These are phyloP conservation scores for Paracyclopina nana DNA, from an alignment of 1,140 invertebrate species.

Conservation along the genomic window DNA sequence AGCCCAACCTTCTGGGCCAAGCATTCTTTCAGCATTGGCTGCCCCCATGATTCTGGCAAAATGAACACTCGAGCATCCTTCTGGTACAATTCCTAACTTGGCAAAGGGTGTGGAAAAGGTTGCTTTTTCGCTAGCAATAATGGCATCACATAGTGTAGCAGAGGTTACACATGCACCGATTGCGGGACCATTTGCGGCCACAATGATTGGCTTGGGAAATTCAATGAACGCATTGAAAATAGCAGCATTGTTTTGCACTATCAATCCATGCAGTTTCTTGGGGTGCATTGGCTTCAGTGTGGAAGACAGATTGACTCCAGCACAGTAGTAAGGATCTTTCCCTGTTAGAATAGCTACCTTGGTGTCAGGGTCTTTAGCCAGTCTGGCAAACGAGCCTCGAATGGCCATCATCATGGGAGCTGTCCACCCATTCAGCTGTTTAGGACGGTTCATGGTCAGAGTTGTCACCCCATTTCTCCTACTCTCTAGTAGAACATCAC, in stretches of 20 bases:
- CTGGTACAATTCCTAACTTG: conserved; percentile 5
- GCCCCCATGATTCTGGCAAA: conserved; percentile 7
- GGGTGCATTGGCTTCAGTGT: conserved; percentile 12
- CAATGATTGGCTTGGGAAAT: conserved; percentile 15
- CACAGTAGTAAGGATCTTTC: conserved; percentile 14
- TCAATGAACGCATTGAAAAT: conserved; percentile 12
- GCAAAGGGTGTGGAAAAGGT: conserved; percentile 11
- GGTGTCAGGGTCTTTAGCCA: conserved; percentile 3
- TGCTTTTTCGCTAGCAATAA: conserved; percentile 9
- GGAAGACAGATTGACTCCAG: conserved; percentile 9
- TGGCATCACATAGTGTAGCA: conserved; percentile 10
- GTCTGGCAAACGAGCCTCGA: background rate
- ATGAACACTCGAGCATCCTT: conserved; percentile 14
- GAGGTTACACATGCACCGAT: conserved; percentile 15
- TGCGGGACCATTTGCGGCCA: conserved; percentile 14
- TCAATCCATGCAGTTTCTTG: background rate
- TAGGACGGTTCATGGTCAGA: conserved; percentile 14
- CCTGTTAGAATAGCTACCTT: conserved; percentile 12
- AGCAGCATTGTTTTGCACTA: conserved; percentile 2
- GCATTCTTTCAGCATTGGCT: background rate
- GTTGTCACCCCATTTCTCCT: conserved; percentile 9
- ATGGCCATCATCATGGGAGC: conserved; percentile 9
- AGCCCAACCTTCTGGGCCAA: conserved; percentile 10
- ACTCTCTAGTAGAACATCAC: no score
- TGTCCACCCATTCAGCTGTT: conserved; percentile 14